These are phyloP conservation scores for Pilophorus perplexus DNA, from an alignment of 2,888 invertebrate genomes.

Conservation along the genomic window DNA sequence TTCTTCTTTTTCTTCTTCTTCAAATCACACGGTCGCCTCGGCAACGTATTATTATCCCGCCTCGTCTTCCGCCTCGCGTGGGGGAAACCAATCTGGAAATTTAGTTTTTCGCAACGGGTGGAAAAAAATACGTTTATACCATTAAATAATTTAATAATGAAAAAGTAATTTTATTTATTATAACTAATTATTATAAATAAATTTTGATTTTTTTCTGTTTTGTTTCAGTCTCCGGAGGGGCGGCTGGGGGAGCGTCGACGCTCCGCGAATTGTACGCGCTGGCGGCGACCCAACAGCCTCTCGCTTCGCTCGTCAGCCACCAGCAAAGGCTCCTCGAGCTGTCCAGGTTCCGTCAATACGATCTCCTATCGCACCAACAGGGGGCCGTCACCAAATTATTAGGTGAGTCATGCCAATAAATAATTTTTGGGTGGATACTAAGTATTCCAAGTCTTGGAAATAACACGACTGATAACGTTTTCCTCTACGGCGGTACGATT, in stretches of 20 bases:
- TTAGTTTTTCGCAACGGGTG: too few species aligned
- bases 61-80: too few species aligned
- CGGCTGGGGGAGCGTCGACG: conserved; percentile 46
- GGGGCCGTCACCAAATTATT: conserved; percentile 85
- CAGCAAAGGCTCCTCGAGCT: conserved; percentile 77
- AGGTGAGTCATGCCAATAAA: too few species aligned
- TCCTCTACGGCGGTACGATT: too few species aligned
- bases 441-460: too few species aligned
- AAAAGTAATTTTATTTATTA: neutral
- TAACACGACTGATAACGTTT: too few species aligned
- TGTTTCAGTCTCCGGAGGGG: conserved; percentile 30
- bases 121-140: neutral
- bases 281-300: conserved; percentile 60
- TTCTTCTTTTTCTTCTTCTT: too few species aligned
- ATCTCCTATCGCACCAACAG: conserved; percentile 80
- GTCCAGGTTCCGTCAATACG: conserved; percentile 75
- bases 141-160: neutral
- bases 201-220: neutral
- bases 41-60: too few species aligned
- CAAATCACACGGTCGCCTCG: too few species aligned
- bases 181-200: too few species aligned
- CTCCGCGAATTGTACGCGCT: conserved; percentile 56
- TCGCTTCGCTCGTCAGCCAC: conserved; percentile 67
- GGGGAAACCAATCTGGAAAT: too few species aligned
- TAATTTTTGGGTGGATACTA: too few species aligned